Conservation (phyloP, 2,797 vertebrate genomes). For the Coregonus ussuriensis region DNA sequence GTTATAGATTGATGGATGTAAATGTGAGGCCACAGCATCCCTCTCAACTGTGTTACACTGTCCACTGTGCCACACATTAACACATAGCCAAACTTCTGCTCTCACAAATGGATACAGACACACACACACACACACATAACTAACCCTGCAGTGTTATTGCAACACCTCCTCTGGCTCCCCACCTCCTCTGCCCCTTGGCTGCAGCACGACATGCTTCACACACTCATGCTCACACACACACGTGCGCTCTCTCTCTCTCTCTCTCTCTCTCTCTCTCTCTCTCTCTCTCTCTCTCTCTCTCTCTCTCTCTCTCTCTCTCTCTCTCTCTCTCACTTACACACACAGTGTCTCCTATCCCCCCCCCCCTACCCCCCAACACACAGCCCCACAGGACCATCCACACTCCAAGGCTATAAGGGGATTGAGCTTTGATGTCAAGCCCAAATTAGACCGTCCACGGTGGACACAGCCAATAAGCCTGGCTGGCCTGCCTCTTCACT, state of each 20-base stretch:
- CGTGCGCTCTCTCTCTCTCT: too few relatives aligned
- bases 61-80: background rate
- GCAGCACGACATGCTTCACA: background rate
- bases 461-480: constrained; percentile 15
- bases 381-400: constrained; percentile 13
- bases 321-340: background rate
- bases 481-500: constrained; percentile 36
- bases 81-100: background rate
- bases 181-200: background rate
- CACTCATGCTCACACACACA: background rate
- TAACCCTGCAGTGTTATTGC: background rate
- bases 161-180: background rate
- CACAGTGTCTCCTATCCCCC: background rate
- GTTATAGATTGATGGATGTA: background rate
- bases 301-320: background rate
- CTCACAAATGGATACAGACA: background rate
- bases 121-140: background rate
- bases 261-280: too few relatives aligned
- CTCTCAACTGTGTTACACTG: background rate
- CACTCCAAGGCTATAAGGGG: constrained; percentile 27
- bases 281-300: too few relatives aligned
- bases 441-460: constrained; percentile 39
- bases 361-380: background rate
- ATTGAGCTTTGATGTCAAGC: constrained; percentile 53
- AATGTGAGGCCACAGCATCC: background rate